phyloP scores from a whole-genome alignment of 2,888 invertebrate genomes.

The Tridacna gigas region DNA sequence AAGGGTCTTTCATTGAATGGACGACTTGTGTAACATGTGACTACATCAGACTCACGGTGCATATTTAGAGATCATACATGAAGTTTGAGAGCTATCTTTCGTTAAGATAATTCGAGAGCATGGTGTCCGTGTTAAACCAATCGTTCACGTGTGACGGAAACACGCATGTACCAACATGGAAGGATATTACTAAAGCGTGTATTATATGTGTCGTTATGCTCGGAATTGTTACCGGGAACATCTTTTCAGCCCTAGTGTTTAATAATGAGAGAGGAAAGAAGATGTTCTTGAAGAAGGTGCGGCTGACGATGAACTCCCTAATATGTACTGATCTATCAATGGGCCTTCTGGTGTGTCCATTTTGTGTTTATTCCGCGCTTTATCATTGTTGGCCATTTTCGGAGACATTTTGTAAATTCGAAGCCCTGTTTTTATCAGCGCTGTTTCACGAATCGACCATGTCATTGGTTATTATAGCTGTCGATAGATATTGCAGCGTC shows the following conservation, averaged over 20 bases:
- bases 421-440: conserved; percentile 65
- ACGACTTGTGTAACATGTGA: too few species aligned
- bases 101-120: background rate
- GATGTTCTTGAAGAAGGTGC: conserved; percentile 57
- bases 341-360: conserved; percentile 62
- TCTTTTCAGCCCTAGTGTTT: conserved; percentile 64
- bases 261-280: conserved; percentile 48
- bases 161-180: conserved; percentile 33
- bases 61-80: too few species aligned
- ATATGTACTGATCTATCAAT: conserved; percentile 67
- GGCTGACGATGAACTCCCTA: conserved; percentile 66
- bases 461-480: conserved; percentile 64
- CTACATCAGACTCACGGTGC: too few species aligned
- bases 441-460: conserved; percentile 69
- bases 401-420: conserved; percentile 62
- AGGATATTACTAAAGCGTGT: conserved; percentile 50
- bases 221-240: conserved; percentile 59
- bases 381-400: conserved; percentile 68
- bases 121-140: conserved; percentile 49
- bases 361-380: conserved; percentile 63
- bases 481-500: conserved; percentile 63
- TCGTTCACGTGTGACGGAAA: conserved; percentile 54
- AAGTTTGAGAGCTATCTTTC: too few species aligned
- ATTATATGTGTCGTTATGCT: conserved; percentile 58
- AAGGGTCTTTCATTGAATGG: too few species aligned